Evolutionary conservation across 2,797 vertebrate species (phyloP).

Genomic region (Typhlichthys subterraneus): DNA sequence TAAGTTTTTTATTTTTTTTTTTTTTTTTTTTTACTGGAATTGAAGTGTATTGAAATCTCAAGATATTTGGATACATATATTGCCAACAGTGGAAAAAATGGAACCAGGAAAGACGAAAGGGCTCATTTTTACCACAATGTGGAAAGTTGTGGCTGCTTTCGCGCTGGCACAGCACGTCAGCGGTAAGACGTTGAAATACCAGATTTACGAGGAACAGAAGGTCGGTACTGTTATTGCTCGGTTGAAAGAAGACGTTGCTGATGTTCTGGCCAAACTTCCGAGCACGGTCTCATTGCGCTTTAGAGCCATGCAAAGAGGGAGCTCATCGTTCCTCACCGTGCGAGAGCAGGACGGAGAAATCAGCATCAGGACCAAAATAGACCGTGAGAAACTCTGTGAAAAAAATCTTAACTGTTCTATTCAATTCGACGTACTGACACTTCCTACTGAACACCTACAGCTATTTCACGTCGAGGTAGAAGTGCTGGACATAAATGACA

Average conservation of each 20-base stretch:
- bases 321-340: conserved; percentile 83
- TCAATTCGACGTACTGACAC: conserved; percentile 94
- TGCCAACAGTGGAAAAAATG: conserved; percentile 27
- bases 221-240: conserved; percentile 89
- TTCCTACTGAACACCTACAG: conserved; percentile 95
- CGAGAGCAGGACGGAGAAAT: conserved; percentile 93
- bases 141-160: conserved; percentile 61
- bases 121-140: conserved; percentile 57
- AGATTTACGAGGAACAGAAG: conserved; percentile 93
- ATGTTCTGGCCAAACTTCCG: conserved; percentile 87
- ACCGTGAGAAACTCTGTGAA: conserved; percentile 94
- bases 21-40: conserved; percentile 33
- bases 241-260: conserved; percentile 89
- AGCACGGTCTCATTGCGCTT: conserved; percentile 88
- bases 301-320: conserved; percentile 89
- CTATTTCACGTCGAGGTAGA: conserved; percentile 95
- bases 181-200: conserved; percentile 90
- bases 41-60: conserved; percentile 17
- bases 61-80: conserved; percentile 14
- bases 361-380: conserved; percentile 90
- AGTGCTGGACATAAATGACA: conserved; percentile 96
- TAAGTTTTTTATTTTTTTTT: too few relatives aligned
- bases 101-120: conserved; percentile 47
- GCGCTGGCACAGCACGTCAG: conserved; percentile 59
- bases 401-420: conserved; percentile 95